Evolutionary conservation across 2,888 invertebrate genomes (phyloP).

Genomic region (Drosophila ustulata): DNA sequence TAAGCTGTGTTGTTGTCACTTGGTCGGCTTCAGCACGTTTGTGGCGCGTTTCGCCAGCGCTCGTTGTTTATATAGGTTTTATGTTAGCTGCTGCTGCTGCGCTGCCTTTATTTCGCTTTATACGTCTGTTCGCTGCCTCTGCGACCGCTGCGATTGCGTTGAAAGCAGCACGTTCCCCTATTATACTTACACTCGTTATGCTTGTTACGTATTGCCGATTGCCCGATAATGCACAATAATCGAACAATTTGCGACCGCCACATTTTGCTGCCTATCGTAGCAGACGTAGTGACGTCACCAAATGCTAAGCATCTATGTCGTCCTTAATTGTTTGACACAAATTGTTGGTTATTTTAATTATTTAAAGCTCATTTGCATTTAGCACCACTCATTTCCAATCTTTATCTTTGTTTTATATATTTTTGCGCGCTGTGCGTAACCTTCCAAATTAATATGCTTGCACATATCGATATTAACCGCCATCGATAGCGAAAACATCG

Average conservation of each 20-base stretch:
- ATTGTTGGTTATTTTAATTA: too few species aligned
- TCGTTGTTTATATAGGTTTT: conserved; percentile 43
- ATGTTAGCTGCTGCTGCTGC: conserved; percentile 6
- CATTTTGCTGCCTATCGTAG: not conserved
- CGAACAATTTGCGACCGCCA: conserved; percentile 28
- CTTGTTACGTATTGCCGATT: conserved; percentile 52
- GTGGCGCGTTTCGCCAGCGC: conserved; percentile 31
- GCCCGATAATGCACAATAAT: conserved; percentile 15
- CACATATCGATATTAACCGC: not conserved
- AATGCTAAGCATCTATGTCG: not conserved
- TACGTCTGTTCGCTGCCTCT: conserved; percentile 12
- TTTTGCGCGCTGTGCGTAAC: not conserved
- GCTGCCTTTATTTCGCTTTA: conserved; percentile 33
- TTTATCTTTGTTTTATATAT: too few species aligned
- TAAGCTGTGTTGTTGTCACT: conserved; percentile 43
- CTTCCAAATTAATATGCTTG: not conserved
- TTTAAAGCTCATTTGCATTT: too few species aligned
- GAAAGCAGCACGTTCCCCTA: conserved; percentile 45
- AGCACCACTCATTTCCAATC: too few species aligned
- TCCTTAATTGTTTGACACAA: too few species aligned
- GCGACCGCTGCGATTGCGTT: conserved; percentile 39
- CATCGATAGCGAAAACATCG: not conserved
- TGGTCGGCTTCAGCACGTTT: conserved; percentile 47
- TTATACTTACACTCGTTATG: conserved; percentile 25
- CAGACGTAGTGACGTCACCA: not conserved